Base-by-base conservation (phyloP, 1,140 invertebrate species). In the Ceratosolen solmsi region DNA sequence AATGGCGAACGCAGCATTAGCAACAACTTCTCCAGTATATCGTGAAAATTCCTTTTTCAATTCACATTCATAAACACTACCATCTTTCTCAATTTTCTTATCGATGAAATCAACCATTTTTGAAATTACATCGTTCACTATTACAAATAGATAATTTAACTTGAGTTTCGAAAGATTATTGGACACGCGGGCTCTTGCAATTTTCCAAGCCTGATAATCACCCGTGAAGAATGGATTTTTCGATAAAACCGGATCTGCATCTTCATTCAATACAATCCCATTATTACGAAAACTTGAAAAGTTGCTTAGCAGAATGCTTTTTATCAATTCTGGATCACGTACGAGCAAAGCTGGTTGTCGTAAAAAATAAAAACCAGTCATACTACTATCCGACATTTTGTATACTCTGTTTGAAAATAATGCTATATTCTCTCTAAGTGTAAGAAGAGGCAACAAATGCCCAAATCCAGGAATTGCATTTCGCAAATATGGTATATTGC, bases 1-100 rank as follows among this genome's bases (percentile, higher is more conserved):
- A 11, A 93, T 86, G 9, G 92, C 92, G 81, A 93, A 87, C 0
- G 90, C 92, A 22, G 90, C 90, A 72, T 88, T 90, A 4, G 92
- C 89, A 8, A 93, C 89, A n/a, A 92, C 89, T 54, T 93, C 92
- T 0, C 89, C 89, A 1, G 92, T 93, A 70, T 89, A 93, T 79
- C 89, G 89, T 1, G 88, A 72, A 17, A 88, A 90, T 0, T 89
- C 25, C 30, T 89, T 77, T 82, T 91, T 91, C 8, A 86, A 36
- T 27, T 92, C 88, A 1, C 85, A 25, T 22, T 88, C 87, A 20
- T 72, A 60, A 68, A 38, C 0, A 2, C 30, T 56, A 11, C 36
- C 22, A 25, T 33, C 60, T n/a, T 71, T 30, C 1, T 76, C 33
- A 4, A 85, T 17, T 36, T 79, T 82, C 5, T 68, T 58, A 0